Evolutionary conservation across 2,113 vertebrate species (phyloP).

Genomic region (Thinocorus orbignyianus): DNA sequence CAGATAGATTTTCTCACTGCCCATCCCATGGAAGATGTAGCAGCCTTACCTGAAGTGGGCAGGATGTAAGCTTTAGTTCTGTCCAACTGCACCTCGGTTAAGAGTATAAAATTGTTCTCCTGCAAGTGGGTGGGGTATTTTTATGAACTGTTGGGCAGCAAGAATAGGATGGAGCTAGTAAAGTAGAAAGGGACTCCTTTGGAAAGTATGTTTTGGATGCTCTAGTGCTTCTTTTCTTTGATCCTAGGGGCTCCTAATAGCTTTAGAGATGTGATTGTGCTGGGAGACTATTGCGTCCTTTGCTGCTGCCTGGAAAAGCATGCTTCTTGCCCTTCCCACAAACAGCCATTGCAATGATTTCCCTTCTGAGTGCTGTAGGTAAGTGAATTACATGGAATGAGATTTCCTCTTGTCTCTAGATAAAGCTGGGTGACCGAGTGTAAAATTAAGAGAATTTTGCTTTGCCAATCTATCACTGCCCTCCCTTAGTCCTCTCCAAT

Average conservation of each 20-base stretch:
- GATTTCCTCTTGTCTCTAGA: slow-evolving; percentile 45
- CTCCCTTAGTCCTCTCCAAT: neutral
- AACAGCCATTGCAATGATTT: slow-evolving; percentile 28
- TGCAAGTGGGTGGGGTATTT: neutral
- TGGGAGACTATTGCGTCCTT: neutral
- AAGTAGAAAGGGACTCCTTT: neutral
- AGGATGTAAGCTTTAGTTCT: neutral
- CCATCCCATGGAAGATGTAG: neutral
- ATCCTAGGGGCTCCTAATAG: neutral
- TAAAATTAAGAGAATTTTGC: slow-evolving; percentile 58
- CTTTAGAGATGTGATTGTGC: slow-evolving; percentile 7
- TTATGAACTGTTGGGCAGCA: neutral
- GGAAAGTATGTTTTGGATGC: neutral
- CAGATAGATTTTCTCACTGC: neutral
- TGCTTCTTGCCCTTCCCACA: neutral
- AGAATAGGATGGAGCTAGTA: neutral
- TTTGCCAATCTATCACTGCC: slow-evolving; percentile 21
- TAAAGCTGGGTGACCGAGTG: slow-evolving; percentile 48
- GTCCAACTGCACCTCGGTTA: neutral
- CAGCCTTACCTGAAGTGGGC: neutral
- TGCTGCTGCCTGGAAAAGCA: neutral
- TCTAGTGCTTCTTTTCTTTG: neutral
- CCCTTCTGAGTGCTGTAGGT: slow-evolving; percentile 28
- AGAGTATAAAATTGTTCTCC: neutral
- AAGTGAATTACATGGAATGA: slow-evolving; percentile 52